These are phyloP conservation scores for Tapirus indicus DNA, from an alignment of 2,797 vertebrate species.

Conservation along the genomic window DNA sequence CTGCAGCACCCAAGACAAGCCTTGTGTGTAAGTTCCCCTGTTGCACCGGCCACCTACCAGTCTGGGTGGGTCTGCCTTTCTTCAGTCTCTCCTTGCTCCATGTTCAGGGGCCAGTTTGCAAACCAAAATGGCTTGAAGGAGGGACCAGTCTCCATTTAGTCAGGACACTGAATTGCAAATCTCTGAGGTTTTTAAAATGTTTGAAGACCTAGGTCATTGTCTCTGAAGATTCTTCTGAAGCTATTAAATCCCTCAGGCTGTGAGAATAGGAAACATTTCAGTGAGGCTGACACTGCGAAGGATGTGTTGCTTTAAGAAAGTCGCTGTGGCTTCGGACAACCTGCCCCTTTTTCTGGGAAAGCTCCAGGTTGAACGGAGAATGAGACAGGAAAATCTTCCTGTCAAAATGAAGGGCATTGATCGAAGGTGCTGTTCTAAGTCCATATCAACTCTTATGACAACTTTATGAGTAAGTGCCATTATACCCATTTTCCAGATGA, in stretches of 20 bases:
- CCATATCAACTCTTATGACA: not conserved
- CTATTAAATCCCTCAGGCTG: not conserved
- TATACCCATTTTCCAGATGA: not conserved
- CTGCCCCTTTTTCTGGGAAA: not conserved
- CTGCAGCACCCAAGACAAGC: not conserved
- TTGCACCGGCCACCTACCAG: not conserved
- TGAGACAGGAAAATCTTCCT: not conserved
- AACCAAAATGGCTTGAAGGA: not conserved
- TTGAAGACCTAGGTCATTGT: not conserved
- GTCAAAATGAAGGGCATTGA: not conserved
- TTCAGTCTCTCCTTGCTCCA: not conserved
- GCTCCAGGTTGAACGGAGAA: not conserved
- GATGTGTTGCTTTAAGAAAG: not conserved
- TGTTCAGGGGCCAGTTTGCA: not conserved
- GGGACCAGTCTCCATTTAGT: not conserved
- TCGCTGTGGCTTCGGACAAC: not conserved
- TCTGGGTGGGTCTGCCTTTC: not conserved
- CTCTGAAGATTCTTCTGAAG: conserved; percentile 32
- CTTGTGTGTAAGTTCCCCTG: not conserved
- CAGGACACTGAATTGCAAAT: not conserved
- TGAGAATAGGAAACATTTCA: not conserved
- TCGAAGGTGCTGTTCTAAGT: not conserved
- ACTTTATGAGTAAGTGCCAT: not conserved
- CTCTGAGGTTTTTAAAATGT: not conserved
- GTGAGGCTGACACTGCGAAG: not conserved